phyloP scores from a whole-genome alignment of 2,797 vertebrate species.

The Pseudocheirus occidentalis region DNA sequence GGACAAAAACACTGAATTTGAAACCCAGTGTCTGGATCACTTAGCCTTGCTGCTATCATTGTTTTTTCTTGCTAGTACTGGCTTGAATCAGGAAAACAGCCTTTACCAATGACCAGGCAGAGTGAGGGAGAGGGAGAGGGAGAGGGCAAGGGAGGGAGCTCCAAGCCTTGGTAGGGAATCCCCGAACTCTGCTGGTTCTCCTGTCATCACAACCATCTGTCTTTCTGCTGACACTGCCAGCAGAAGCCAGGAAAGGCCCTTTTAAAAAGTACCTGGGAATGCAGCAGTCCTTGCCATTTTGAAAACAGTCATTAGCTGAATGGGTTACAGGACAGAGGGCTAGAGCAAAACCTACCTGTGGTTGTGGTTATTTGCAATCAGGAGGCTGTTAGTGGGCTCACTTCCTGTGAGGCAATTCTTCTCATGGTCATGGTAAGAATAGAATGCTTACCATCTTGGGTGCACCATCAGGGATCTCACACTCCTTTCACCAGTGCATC shows the following conservation, averaged over 20 bases:
- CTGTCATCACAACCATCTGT: background rate
- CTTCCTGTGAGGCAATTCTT: background rate
- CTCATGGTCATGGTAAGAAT: background rate
- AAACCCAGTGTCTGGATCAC: slow-evolving; percentile 46
- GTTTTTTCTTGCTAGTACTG: slow-evolving; percentile 22
- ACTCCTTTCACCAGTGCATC: background rate
- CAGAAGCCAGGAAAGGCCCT: background rate
- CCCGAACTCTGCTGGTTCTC: background rate
- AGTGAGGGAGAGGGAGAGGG: slow-evolving; percentile 23
- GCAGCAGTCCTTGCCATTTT: background rate
- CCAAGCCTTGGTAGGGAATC: slow-evolving; percentile 44
- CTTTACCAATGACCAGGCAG: background rate
- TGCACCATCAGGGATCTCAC: background rate
- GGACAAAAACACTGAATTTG: slow-evolving; percentile 21
- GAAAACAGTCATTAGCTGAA: background rate
- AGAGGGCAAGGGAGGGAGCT: slow-evolving; percentile 49
- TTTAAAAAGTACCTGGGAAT: background rate
- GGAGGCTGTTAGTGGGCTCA: background rate
- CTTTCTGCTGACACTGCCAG: background rate
- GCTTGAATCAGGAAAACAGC: slow-evolving; percentile 52
- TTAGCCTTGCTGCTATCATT: slow-evolving; percentile 61
- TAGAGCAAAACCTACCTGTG: background rate
- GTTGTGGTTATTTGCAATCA: background rate
- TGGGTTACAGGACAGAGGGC: background rate
- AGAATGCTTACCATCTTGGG: background rate